Evolutionary conservation across 2,888 invertebrate genomes (phyloP), one percentile per base, ranked within the genome.

Genomic region (Euplagia quadripunctaria): DNA sequence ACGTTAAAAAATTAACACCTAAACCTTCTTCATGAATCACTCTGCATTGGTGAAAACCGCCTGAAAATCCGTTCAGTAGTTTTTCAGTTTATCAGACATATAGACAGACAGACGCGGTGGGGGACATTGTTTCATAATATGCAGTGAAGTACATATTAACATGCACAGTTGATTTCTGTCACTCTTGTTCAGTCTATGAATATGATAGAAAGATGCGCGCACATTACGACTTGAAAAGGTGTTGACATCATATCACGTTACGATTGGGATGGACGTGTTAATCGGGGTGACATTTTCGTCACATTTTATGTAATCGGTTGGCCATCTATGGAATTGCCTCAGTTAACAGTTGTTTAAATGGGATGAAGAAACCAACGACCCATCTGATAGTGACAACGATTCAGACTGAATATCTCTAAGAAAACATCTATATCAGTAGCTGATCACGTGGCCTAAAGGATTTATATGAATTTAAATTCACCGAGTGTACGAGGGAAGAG

Each of bases 301-400:
- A 61, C 7, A 61, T 61, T 31, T 88, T 82, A 82, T 72, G 75
- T 70, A 72, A 74, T 80, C 80, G 77, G 79, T 75, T 79, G 79
- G 70, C 31, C 12, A 31, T 31, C 31, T 61, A 11, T 58, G 20
- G 58, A 20, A 58, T 61, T 31, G 61, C 61, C 14, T 61, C 20
- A 31, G 20, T 31, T 61, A 61, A 61, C 61, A 61, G 31, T 12
- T 12, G 61, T 61, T 61, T 61, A 61, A 14, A 61, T 61, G 0
- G 14, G 9, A 31, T 61, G 58, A 5, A n/a, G 3, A n/a, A 55
- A 61, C 20, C 6, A 61, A 49, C 49, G 12, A 49, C 31, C n/a
- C 55, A 55, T 8, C 31, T 31, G 31, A 31, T 2, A 31, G 2
- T 31, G 31, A 31, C 31, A 31, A 31, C 31, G 31, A 31, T 31